Evolutionary conservation across 2,797 vertebrate species (phyloP), one percentile per base, ranked within the genome.

Genomic region (Coilia nasus): DNA sequence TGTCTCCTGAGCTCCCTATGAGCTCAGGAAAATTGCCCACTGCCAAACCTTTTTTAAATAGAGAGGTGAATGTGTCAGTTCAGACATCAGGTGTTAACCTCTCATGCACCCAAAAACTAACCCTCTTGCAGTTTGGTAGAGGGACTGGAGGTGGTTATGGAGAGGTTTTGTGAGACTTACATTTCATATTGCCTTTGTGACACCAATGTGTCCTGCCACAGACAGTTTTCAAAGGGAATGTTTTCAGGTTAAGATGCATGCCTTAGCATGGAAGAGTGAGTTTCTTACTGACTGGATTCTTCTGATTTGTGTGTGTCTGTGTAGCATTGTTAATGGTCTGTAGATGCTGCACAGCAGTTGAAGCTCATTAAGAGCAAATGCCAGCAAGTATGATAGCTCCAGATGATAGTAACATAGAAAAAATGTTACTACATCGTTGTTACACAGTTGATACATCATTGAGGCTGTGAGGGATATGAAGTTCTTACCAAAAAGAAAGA

Each of bases 111-210:
- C 1, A 75, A 35, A 44, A 78, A 78, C 50, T 54, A 87, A 81
- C 85, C 88, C 57, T 31, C 89, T 89, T 89, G 89, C 82, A 84
- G 75, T 89, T 67, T 78, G 17, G 35, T 21, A 78, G 17, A 78
- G 35, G 71, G 71, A 71, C 1, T 67, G 60, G 35, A 41, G 44
- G 7, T 50, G 21, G 35, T 44, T 44, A 44, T 44, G 19, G 35
- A 17, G 35, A 78, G 46, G 46, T 11, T 47, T 23, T 25, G 25
- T 46, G n/a, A 64, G 78, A 64, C 41, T 21, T 41, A 81, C 62
- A 86, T 83, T 82, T 84, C 23, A 82, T 84, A 88, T 87, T 90
- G 87, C 86, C 87, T 90, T 85, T 82, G 83, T 88, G 75, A 86
- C 84, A 14, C n/a, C 2, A 59, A 14, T 82, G 54, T 87, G 88